Evolutionary conservation across 2,888 invertebrate genomes (phyloP).

Genomic region (Megalurothrips usitatus): DNA sequence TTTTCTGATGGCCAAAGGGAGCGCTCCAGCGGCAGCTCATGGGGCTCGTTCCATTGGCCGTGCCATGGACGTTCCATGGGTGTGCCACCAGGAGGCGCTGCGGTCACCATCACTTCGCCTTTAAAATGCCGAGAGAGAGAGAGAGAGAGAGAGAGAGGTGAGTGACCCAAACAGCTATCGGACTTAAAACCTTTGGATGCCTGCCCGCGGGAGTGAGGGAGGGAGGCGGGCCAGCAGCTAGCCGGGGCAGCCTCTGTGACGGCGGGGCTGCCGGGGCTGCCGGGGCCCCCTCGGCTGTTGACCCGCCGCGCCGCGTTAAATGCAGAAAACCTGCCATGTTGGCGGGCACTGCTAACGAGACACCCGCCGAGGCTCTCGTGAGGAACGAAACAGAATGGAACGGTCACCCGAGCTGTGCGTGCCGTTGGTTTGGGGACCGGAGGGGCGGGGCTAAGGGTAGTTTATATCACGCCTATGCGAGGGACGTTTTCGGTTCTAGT

Average conservation of each 20-base stretch:
- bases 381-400: no score
- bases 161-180: constrained; percentile 24
- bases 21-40: background rate
- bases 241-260: background rate
- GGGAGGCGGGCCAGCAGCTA: background rate
- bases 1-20: background rate
- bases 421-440: no score
- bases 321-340: no score
- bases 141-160: background rate
- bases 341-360: no score
- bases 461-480: no score
- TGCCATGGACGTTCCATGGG: background rate
- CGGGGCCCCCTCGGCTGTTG: constrained; percentile 11
- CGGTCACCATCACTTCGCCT: background rate
- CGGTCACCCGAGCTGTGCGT: no score
- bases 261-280: background rate
- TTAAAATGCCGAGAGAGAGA: background rate
- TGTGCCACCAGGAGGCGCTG: background rate
- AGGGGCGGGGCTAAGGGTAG: no score
- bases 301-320: background rate
- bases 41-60: background rate
- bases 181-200: background rate
- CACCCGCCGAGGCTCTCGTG: no score
- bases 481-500: no score
- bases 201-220: background rate